phyloP scores from a whole-genome alignment of 1,140 invertebrate genomes.

The Euura lappo region DNA sequence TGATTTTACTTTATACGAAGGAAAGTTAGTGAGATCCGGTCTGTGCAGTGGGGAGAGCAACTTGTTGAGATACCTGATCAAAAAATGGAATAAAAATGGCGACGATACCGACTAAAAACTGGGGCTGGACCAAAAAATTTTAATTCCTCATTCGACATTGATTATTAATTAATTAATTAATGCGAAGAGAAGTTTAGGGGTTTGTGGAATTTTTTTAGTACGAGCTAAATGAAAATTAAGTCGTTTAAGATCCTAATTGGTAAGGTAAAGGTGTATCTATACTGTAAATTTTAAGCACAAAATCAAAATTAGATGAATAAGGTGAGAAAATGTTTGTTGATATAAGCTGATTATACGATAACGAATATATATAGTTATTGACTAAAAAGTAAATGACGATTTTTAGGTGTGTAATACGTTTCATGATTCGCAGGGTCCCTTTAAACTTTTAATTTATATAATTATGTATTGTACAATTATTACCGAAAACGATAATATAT shows the following conservation, averaged over 20 bases:
- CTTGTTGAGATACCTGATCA: too few species aligned
- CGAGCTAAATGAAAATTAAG: neutral
- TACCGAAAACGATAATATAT: too few species aligned
- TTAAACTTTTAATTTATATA: slow-evolving; percentile 9
- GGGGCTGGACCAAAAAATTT: neutral
- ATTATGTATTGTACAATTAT: too few species aligned
- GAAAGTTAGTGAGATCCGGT: neutral
- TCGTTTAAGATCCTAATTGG: neutral
- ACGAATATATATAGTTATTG: slow-evolving; percentile 2
- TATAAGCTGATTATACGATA: slow-evolving; percentile 15
- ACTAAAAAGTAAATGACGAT: slow-evolving; percentile 26
- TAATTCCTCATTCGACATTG: too few species aligned
- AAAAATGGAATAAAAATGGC: too few species aligned
- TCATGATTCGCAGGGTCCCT: slow-evolving; percentile 38
- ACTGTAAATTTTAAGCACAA: slow-evolving; percentile 14
- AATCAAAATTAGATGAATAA: slow-evolving; percentile 42
- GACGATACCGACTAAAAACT: too few species aligned
- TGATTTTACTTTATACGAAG: neutral
- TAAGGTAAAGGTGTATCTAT: neutral
- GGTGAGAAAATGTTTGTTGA: slow-evolving; percentile 16
- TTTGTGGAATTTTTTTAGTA: too few species aligned
- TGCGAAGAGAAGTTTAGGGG: too few species aligned
- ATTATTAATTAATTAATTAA: too few species aligned
- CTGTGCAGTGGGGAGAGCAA: too few species aligned
- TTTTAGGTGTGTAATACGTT: slow-evolving; percentile 27